Percentiles rank a stretch among this genome's conserved stretches.
Evolutionary conservation across 2,797 vertebrate species (phyloP).

Genomic region (Girardinus metallicus): DNA sequence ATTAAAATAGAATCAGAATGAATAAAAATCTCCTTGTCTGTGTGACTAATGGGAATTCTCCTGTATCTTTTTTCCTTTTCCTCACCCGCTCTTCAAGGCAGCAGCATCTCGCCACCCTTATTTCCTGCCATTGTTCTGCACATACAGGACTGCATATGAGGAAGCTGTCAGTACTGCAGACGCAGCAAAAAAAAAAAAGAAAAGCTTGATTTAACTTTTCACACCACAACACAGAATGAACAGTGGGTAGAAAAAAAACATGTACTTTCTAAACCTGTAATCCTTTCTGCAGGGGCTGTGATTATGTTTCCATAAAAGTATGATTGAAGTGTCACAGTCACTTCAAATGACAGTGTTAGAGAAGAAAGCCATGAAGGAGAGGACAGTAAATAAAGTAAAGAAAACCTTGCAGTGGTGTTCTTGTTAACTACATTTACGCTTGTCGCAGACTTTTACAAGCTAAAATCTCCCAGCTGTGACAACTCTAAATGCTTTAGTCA

Average conservation of each 20-base stretch:
- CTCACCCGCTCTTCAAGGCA: slow-evolving; percentile 24
- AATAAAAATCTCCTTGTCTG: neutral
- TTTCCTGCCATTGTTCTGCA: slow-evolving; percentile 80
- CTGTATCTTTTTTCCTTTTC: slow-evolving; percentile 52
- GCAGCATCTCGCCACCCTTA: slow-evolving; percentile 35
- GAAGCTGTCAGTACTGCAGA: slow-evolving; percentile 73
- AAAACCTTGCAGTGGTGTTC: neutral
- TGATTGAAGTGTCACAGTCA: slow-evolving; percentile 30
- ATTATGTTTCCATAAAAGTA: slow-evolving; percentile 47
- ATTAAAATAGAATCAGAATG: neutral
- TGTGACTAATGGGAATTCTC: slow-evolving; percentile 11
- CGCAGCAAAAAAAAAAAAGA: slow-evolving; percentile 55
- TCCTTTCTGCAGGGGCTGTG: slow-evolving; percentile 25
- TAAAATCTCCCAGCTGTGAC: neutral
- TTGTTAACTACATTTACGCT: neutral
- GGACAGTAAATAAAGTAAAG: neutral
- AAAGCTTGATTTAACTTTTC: slow-evolving; percentile 29
- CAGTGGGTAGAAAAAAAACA: neutral
- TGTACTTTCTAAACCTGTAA: slow-evolving; percentile 28
- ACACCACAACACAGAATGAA: slow-evolving; percentile 20
- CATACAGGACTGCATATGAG: slow-evolving; percentile 60
- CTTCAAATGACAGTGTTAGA: slow-evolving; percentile 28
- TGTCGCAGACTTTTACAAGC: neutral
- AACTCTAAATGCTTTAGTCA: neutral
- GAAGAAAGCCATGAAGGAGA: slow-evolving; percentile 15